Base-by-base conservation (phyloP, 1,140 invertebrate species). In the Augochlora pura region DNA sequence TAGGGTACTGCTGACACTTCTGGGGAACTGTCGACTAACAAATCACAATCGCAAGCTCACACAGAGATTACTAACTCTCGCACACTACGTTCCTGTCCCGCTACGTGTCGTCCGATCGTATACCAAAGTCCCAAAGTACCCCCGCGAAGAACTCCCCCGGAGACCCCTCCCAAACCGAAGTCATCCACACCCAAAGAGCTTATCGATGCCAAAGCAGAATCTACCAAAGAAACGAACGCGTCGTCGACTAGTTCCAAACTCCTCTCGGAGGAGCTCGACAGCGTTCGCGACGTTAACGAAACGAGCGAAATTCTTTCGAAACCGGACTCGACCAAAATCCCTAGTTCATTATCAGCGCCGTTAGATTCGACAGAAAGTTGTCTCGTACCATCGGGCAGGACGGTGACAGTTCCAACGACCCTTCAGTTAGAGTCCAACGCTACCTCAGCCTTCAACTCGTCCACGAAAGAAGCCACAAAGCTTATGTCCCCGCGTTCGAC, bases 1-100 rank as follows among this genome's bases (percentile, higher is more conserved):
- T 90, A 93, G 92, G 92, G 85, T 88, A 92, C 91, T 87, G 92
- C 92, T 91, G 92, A 90, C 75, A 87, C 84, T 89, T 86, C 89
- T 90, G 89, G 86, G 79, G 73, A 83, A 86, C 87, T 90, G 83
- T 87, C 90, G 81, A 90, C 89, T 92, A 92, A 90, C 86, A 91
- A 90, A 89, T 82, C 75, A 80, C 84, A 88, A 80, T 82, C 88
- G 82, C 86, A 89, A 62, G 79, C 85, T 85, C 85, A 83, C 59
- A 72, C 87, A 89, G 86, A 87, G 27, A 67, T 76, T 88, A 91
- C 88, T 92, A 91, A 91, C 88, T 86, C 83, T 87, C 89, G 83
- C 74, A 76, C 80, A 81, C 81, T 81, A 77, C 80, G 82, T 57
- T 62, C 66, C 59, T 60, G 63, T 62, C 81, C 77, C 54, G 69